A percentile compares a stretch with the other conserved stretches of the same genome.
These are phyloP conservation scores for Gila orcuttii DNA, from an alignment of 2,113 vertebrate species.

Conservation along the genomic window DNA sequence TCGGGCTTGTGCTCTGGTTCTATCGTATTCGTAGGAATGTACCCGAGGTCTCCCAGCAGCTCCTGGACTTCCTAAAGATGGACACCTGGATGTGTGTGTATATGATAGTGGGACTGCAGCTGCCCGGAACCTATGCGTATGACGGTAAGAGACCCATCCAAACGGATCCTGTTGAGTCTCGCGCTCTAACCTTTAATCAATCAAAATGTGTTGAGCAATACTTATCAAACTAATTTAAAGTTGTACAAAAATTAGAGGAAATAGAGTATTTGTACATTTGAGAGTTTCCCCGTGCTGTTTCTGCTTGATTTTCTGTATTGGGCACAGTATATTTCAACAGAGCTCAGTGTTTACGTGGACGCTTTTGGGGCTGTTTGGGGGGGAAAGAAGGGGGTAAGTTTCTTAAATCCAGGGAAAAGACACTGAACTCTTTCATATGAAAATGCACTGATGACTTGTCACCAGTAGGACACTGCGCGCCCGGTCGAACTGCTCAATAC, in stretches of 20 bases:
- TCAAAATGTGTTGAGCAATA: background rate
- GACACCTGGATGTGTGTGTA: constrained; percentile 70
- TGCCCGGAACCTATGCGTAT: constrained; percentile 69
- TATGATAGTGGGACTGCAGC: constrained; percentile 67
- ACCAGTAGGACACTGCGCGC: constrained; percentile 28
- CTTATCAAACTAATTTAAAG: background rate
- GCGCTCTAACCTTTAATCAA: background rate
- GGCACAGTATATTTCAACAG: background rate
- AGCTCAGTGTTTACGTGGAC: constrained; percentile 75
- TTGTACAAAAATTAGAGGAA: background rate
- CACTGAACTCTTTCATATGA: constrained; percentile 48
- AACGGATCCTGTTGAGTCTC: background rate
- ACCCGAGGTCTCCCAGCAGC: constrained; percentile 65
- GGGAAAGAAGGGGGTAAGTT: constrained; percentile 67
- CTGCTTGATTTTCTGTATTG: background rate
- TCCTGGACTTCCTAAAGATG: constrained; percentile 66
- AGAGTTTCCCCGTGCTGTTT: background rate
- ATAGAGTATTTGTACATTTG: background rate
- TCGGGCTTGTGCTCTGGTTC: constrained; percentile 48
- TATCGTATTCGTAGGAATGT: constrained; percentile 67
- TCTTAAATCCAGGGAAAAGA: constrained; percentile 48
- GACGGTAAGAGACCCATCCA: constrained; percentile 71
- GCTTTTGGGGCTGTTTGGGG: constrained; percentile 49
- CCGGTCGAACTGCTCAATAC: background rate
- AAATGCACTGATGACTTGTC: background rate